These are phyloP conservation scores for Phataginus tetradactyla DNA, from an alignment of 2,797 vertebrate species.

Conservation along the genomic window DNA sequence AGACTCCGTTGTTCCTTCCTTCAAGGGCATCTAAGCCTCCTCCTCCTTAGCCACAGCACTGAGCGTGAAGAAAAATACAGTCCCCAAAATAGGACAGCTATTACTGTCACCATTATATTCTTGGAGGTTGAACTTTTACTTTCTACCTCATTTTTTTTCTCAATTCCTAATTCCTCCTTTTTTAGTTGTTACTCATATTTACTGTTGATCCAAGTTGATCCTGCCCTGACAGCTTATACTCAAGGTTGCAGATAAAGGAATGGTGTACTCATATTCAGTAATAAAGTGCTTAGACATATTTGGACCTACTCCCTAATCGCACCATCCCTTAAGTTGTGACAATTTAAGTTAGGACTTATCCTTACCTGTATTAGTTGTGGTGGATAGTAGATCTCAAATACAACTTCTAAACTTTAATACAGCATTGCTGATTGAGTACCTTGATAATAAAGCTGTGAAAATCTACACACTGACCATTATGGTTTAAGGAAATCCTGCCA, in stretches of 20 bases:
- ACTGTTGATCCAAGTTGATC: background rate
- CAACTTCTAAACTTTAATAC: background rate
- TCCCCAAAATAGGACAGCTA: background rate
- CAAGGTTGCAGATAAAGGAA: background rate
- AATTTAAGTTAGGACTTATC: background rate
- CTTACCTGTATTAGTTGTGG: background rate
- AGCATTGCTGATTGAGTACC: background rate
- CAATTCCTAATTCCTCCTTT: background rate
- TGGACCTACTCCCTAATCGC: background rate
- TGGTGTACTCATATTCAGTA: background rate
- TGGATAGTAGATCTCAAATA: background rate
- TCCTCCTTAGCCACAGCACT: background rate
- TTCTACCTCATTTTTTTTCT: background rate
- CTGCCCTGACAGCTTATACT: background rate
- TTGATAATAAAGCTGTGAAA: background rate
- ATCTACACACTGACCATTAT: accelerated
- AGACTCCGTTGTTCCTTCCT: background rate
- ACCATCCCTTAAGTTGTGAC: background rate
- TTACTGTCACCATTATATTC: background rate
- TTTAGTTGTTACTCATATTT: background rate
- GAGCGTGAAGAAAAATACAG: background rate
- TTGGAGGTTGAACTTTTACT: background rate
- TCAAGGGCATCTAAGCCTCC: background rate
- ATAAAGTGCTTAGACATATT: background rate
- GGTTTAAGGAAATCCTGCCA: background rate